Evolutionary conservation across 2,888 invertebrate genomes (phyloP).

Genomic region (Brachyptera risi): DNA sequence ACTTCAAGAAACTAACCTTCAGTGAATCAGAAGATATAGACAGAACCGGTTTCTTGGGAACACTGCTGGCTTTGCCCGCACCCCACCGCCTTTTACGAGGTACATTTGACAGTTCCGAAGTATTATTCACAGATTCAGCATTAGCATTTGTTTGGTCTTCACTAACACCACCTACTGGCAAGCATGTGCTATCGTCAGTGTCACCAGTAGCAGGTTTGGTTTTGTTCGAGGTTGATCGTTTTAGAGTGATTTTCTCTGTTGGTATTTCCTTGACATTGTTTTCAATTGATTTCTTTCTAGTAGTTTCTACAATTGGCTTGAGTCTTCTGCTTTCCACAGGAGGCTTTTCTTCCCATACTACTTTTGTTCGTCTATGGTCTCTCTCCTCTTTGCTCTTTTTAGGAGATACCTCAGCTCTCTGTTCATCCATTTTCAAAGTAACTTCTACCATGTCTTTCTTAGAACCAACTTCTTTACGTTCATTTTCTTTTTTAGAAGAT

Average conservation of each 20-base stretch:
- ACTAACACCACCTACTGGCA: no score
- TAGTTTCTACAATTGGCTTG: conserved; percentile 44
- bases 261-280: conserved; percentile 47
- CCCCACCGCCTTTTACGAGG: conserved; percentile 48
- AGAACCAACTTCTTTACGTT: not conserved
- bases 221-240: conserved; percentile 38
- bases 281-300: conserved; percentile 46
- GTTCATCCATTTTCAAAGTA: conserved; percentile 42
- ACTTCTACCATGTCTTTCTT: not conserved
- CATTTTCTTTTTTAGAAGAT: not conserved
- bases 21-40: conserved; percentile 71
- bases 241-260: conserved; percentile 42
- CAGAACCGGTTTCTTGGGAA: conserved; percentile 57
- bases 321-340: no score
- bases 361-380: conserved; percentile 22
- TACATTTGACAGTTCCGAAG: conserved; percentile 36
- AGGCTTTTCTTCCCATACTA: conserved; percentile 50
- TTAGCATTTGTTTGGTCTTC: not conserved
- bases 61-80: conserved; percentile 39
- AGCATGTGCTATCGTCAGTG: not conserved
- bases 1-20: conserved; percentile 46
- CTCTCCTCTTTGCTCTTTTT: conserved; percentile 18
- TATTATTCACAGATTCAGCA: conserved; percentile 29
- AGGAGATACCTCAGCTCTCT: conserved; percentile 28
- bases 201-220: not conserved